Evolutionary conservation across 2,888 invertebrate species (phyloP).

Genomic region (Zaprionus lineosus): DNA sequence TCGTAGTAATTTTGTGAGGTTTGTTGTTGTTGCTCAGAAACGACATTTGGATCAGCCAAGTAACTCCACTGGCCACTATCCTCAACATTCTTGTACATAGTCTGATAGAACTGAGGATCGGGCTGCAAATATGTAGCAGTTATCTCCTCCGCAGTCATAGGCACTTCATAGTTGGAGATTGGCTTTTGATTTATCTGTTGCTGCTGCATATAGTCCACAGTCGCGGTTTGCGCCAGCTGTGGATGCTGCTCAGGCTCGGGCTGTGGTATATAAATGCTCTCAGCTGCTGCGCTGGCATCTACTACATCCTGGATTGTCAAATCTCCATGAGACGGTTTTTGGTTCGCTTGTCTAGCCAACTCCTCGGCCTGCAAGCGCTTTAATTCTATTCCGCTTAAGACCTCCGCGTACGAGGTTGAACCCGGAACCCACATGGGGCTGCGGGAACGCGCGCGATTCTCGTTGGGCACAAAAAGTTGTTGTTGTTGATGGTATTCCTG

Average conservation of each 20-base stretch:
- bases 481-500: conserved; percentile 31
- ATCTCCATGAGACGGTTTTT: conserved; percentile 38
- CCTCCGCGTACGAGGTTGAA: conserved; percentile 90
- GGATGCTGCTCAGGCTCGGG: conserved; percentile 21
- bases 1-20: conserved; percentile 75
- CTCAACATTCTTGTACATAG: conserved; percentile 78
- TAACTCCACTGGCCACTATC: conserved; percentile 78
- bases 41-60: conserved; percentile 21
- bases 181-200: conserved; percentile 20
- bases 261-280: conserved; percentile 41
- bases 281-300: conserved; percentile 53
- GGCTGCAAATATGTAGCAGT: conserved; percentile 80
- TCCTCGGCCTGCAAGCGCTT: conserved; percentile 67
- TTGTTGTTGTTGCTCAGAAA: conserved; percentile 33
- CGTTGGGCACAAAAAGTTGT: conserved; percentile 60
- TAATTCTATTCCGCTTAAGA: conserved; percentile 86
- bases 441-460: conserved; percentile 84
- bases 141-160: conserved; percentile 80
- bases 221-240: conserved; percentile 29
- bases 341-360: conserved; percentile 56
- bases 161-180: conserved; percentile 47
- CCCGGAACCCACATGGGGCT: conserved; percentile 90
- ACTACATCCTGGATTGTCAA: conserved; percentile 69
- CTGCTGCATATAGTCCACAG: conserved; percentile 34
- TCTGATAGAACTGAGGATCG: conserved; percentile 76